Evolutionary conservation across 1,140 invertebrate species (phyloP).

Genomic region (Drosophila pachea): DNA sequence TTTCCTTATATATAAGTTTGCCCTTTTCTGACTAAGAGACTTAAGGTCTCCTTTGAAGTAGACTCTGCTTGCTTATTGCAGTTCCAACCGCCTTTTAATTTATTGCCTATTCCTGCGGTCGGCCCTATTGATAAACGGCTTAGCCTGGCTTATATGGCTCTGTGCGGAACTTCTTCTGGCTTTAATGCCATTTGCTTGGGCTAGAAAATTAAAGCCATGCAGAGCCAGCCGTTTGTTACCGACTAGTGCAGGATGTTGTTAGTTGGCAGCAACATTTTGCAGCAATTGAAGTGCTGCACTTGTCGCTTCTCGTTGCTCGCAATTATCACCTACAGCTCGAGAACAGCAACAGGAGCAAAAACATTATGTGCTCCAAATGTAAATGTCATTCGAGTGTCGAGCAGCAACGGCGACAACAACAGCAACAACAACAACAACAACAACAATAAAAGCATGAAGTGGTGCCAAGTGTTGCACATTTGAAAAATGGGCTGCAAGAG

Average conservation of each 20-base stretch:
- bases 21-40: conserved; percentile 18
- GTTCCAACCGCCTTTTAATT: conserved; percentile 45
- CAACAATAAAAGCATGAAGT: conserved; percentile 16
- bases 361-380: conserved; percentile 69
- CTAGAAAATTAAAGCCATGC: conserved; percentile 61
- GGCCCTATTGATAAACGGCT: conserved; percentile 58
- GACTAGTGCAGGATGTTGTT: conserved; percentile 59
- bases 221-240: conserved; percentile 30
- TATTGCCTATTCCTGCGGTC: conserved; percentile 58
- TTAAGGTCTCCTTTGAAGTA: conserved; percentile 59
- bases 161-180: neutral
- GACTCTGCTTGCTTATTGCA: conserved; percentile 30
- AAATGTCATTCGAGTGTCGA: conserved; percentile 69
- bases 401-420: conserved; percentile 33
- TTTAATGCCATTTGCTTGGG: conserved; percentile 24
- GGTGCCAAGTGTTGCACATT: conserved; percentile 67
- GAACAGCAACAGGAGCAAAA: conserved; percentile 47
- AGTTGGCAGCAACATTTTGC: conserved; percentile 53
- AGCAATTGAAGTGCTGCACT: conserved; percentile 50
- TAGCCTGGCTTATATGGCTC: conserved; percentile 8
- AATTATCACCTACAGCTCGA: conserved; percentile 61
- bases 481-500: conserved; percentile 66
- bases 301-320: conserved; percentile 37
- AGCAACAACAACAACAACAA: conserved; percentile 36
- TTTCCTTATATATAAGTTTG: neutral